A percentile compares a stretch with the other conserved stretches of the same genome.
These are phyloP conservation scores for Rhogogaster chlorosoma DNA, from an alignment of 2,888 invertebrate species.

Conservation along the genomic window DNA sequence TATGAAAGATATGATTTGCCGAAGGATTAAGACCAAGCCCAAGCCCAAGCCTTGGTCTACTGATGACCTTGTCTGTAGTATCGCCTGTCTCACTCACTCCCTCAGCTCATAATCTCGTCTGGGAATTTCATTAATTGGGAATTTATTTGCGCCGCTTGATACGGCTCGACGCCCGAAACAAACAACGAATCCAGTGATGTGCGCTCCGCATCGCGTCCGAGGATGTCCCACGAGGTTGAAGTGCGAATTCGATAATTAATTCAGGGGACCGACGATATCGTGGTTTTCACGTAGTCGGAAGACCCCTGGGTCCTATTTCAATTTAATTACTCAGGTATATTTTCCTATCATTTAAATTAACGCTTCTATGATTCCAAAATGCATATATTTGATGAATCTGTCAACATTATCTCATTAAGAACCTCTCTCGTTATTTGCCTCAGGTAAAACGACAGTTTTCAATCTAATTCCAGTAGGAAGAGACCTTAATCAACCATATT, in stretches of 20 bases:
- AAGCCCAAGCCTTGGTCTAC: neutral
- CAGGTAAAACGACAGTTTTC: neutral
- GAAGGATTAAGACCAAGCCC: neutral
- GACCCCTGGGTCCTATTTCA: conserved; percentile 19
- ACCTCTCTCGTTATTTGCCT: neutral
- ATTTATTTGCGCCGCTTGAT: conserved; percentile 31
- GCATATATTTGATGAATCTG: neutral
- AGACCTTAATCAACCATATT: neutral
- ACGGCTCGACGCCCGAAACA: conserved; percentile 14
- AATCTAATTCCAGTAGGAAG: neutral
- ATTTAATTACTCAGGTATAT: conserved; percentile 27
- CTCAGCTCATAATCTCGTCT: neutral
- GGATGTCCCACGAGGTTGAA: conserved; percentile 34
- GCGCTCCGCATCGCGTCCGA: conserved; percentile 5
- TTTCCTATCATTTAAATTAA: conserved; percentile 2
- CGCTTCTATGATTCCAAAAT: neutral
- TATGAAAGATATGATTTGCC: conserved; percentile 20
- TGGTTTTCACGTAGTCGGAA: conserved; percentile 21
- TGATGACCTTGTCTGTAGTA: conserved; percentile 1
- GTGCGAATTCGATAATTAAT: conserved; percentile 40
- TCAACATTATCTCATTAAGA: too few species aligned
- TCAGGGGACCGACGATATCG: conserved; percentile 37
- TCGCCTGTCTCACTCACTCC: neutral
- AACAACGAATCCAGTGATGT: conserved; percentile 7
- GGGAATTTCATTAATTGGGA: conserved; percentile 34